Base-by-base conservation (phyloP, 2,113 vertebrate genomes). In the Cepphus grylle region DNA sequence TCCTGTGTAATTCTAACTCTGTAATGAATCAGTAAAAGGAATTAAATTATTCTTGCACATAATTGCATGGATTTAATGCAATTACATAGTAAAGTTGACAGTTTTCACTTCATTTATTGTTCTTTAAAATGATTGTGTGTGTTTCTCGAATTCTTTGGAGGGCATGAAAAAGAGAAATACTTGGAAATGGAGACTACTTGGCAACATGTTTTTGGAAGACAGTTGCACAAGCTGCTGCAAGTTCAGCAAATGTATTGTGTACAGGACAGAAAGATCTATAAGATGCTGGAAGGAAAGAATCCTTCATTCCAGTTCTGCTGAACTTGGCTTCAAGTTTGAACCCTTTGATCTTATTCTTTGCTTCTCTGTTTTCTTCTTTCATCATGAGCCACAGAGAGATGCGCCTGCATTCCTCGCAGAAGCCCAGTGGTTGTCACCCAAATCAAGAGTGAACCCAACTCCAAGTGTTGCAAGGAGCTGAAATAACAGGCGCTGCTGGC, bases 51-150 rank as follows among this genome's bases (percentile, higher is more conserved):
- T 93, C 27, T 77, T 86, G 72, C 45, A 80, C 8, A 11, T 73
- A 94, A 95, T 90, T 87, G 26, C 63, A 62, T 77, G 22, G 29
- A 73, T 86, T 92, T 94, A 77, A 70, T 86, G 61, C 43, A 92
- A 96, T 88, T 93, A 70, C 38, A 34, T 25, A 38, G 45, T 62
- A 27, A 85, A 92, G 50, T 29, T 80, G 76, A 73, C 67, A 92
- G 34, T 58, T 95, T 96, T 91, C 74, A 70, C 59, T 85, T 91
- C 50, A 79, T 86, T 87, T 93, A 62, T 91, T 92, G 25, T 88
- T 88, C 67, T 79, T 94, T 70, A 85, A 94, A 93, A 82, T 61
- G 23, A 43, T 10, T 70, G 22, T 88, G 40, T 83, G 63, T 78
- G 22, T 79, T 89, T 81, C 56, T 76, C 47, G 86, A 93, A 86